A percentile compares a stretch with the other conserved stretches of the same genome.
Evolutionary conservation across 2,113 vertebrate species (phyloP).

Genomic region (Lucifuga dentata): DNA sequence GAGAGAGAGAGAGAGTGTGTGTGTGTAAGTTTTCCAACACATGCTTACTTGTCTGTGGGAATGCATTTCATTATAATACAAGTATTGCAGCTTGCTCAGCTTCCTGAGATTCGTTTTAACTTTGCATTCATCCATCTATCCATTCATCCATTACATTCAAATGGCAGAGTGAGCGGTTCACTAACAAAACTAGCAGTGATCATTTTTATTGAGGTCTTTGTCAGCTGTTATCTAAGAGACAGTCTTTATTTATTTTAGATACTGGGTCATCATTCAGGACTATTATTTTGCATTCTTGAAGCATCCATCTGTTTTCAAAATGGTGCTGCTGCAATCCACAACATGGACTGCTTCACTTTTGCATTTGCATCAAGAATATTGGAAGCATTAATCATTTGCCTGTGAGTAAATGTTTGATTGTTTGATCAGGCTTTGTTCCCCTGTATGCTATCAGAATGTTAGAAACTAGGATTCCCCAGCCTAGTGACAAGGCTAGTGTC

Average conservation of each 20-base stretch:
- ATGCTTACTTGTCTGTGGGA: conserved; percentile 9
- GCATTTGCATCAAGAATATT: conserved; percentile 39
- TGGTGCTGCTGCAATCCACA: conserved; percentile 31
- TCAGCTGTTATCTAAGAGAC: conserved; percentile 20
- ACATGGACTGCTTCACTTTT: conserved; percentile 35
- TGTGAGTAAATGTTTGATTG: conserved; percentile 51
- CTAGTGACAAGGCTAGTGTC: background rate
- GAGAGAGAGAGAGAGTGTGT: conserved; percentile 17
- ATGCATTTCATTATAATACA: background rate
- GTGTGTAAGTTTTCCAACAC: background rate
- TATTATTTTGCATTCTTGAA: conserved; percentile 28
- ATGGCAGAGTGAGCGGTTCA: conserved; percentile 9
- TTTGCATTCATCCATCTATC: conserved; percentile 30
- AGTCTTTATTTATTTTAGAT: conserved; percentile 29
- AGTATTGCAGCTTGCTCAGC: conserved; percentile 33
- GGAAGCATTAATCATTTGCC: conserved; percentile 39
- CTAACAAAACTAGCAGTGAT: conserved; percentile 31
- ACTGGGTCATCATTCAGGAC: conserved; percentile 23
- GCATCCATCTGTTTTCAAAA: conserved; percentile 46
- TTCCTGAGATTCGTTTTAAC: conserved; percentile 26
- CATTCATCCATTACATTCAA: conserved; percentile 40
- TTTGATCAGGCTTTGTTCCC: conserved; percentile 42
- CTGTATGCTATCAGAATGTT: conserved; percentile 65
- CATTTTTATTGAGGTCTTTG: conserved; percentile 19
- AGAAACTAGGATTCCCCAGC: conserved; percentile 42